Percentiles rank a stretch among this genome's conserved stretches.
Conservation (phyloP, 2,797 vertebrate species). For the Mormyrops boulengeri region DNA sequence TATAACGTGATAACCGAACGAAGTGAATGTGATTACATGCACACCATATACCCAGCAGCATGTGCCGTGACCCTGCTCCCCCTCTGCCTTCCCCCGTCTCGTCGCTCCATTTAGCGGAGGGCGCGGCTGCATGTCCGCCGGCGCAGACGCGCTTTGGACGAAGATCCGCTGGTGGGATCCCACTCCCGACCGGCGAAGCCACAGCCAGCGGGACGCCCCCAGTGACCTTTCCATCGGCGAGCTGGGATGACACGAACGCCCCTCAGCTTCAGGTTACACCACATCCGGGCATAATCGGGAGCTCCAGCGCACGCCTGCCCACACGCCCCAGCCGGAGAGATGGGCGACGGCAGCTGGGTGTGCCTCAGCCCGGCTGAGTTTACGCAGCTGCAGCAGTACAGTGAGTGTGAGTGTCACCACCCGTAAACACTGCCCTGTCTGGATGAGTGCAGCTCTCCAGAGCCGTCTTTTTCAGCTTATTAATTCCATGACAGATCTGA, state of each 20-base stretch:
- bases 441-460: constrained; percentile 13
- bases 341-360: constrained; percentile 77
- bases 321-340: constrained; percentile 33
- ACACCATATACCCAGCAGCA: not conserved
- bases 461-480: constrained; percentile 20
- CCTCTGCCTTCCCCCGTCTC: not conserved
- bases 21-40: not conserved
- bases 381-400: constrained; percentile 84
- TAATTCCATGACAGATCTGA: constrained; percentile 13
- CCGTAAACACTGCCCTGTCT: not conserved
- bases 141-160: constrained; percentile 18
- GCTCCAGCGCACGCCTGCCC: not conserved
- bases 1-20: not conserved
- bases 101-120: constrained; percentile 33
- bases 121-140: constrained; percentile 14
- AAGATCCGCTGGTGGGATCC: not conserved
- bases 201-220: constrained; percentile 15
- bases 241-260: constrained; percentile 42
- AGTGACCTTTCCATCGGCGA: constrained; percentile 23
- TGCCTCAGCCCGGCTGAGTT: constrained; percentile 84
- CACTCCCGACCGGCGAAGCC: constrained; percentile 16
- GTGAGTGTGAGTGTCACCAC: constrained; percentile 78
- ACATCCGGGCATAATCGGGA: constrained; percentile 43
- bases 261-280: constrained; percentile 25
- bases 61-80: not conserved